phyloP scores from a whole-genome alignment of 2,888 invertebrate genomes.

The Tiphia femorata region DNA sequence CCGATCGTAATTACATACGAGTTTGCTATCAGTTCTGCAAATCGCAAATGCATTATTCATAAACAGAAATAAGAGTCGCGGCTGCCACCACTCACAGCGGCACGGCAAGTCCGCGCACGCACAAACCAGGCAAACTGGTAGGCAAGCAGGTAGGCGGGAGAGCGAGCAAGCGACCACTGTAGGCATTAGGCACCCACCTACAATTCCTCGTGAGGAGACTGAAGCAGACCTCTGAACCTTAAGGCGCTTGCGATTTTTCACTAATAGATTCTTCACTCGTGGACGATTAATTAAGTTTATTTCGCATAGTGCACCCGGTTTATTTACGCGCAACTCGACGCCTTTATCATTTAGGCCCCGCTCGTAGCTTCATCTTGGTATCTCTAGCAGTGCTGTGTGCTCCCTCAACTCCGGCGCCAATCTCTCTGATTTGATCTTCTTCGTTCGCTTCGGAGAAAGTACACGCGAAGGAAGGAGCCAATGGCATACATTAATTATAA shows the following conservation, averaged over 20 bases:
- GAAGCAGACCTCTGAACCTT: no score
- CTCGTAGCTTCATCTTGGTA: no score
- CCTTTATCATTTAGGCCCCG: neutral
- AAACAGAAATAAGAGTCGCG: constrained; percentile 48
- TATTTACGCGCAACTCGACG: constrained; percentile 35
- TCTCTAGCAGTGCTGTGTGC: no score
- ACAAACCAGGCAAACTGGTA: constrained; percentile 20
- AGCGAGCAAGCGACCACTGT: neutral
- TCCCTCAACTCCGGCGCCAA: no score
- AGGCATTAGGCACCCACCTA: neutral
- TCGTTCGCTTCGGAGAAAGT: constrained; percentile 13
- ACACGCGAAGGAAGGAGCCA: constrained; percentile 3
- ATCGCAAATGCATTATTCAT: constrained; percentile 64
- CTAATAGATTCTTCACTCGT: constrained; percentile 25
- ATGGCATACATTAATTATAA: constrained; percentile 10
- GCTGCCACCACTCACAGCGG: constrained; percentile 16
- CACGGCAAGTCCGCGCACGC: constrained; percentile 1
- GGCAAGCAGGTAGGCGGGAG: neutral
- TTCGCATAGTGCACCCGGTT: constrained; percentile 30
- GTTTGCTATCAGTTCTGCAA: constrained; percentile 52
- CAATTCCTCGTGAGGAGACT: neutral
- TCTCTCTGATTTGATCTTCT: no score
- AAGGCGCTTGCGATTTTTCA: no score
- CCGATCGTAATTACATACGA: constrained; percentile 44
- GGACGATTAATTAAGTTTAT: constrained; percentile 43